Conservation (phyloP, 1,140 invertebrate species). For the Apis mellifera region DNA sequence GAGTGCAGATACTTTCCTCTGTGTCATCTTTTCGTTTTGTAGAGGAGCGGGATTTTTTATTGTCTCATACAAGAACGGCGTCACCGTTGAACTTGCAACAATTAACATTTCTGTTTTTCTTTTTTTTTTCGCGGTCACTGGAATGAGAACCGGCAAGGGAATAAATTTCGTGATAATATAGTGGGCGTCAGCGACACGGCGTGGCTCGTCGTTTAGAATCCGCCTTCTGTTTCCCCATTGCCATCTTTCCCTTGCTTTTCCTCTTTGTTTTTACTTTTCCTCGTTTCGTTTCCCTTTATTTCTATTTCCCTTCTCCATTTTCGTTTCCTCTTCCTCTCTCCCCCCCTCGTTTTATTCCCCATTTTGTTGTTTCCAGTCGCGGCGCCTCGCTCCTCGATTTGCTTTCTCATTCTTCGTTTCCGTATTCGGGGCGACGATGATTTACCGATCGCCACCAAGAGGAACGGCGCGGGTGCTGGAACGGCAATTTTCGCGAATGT, state of each 20-base stretch:
- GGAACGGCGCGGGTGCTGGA: not conserved
- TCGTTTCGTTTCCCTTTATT: not conserved
- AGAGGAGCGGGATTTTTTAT: not conserved
- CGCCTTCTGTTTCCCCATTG: not conserved
- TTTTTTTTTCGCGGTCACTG: not conserved
- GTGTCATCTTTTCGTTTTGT: too few species aligned
- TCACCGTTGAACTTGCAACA: not conserved
- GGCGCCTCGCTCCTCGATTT: not conserved
- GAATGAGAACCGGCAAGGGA: not conserved
- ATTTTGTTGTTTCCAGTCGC: not conserved
- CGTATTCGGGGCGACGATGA: slow-evolving; percentile 1
- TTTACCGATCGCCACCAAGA: not conserved
- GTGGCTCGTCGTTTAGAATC: not conserved
- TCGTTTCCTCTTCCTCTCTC: too few species aligned
- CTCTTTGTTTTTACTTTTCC: too few species aligned
- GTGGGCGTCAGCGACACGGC: not conserved
- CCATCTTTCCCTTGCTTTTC: not conserved
- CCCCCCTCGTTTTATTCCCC: too few species aligned
- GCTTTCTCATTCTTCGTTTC: not conserved
- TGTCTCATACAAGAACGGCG: not conserved
- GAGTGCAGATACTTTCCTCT: too few species aligned
- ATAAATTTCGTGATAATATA: slow-evolving; percentile 23
- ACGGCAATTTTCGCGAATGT: not conserved
- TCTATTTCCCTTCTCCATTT: too few species aligned
- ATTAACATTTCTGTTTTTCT: too few species aligned